These are phyloP conservation scores for Podiceps cristatus DNA, from an alignment of 2,113 vertebrate species.

Conservation along the genomic window DNA sequence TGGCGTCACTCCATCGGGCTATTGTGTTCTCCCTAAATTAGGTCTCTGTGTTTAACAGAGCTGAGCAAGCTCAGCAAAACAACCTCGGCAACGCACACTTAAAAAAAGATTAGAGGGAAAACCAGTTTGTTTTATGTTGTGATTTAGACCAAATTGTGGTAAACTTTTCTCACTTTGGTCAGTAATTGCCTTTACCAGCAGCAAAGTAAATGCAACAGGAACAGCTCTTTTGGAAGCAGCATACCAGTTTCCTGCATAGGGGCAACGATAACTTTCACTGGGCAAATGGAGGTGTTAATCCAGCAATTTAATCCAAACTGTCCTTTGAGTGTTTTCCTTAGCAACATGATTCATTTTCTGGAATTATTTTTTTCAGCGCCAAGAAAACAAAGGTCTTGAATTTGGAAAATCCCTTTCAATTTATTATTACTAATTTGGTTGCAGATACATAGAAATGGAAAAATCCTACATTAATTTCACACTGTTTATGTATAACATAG, in stretches of 20 bases:
- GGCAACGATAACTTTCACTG: not conserved
- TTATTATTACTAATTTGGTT: not conserved
- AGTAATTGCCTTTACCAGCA: not conserved
- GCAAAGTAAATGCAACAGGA: not conserved
- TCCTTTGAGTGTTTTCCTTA: not conserved
- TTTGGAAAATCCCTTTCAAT: not conserved
- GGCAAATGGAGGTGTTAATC: not conserved
- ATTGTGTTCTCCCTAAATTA: constrained; percentile 21
- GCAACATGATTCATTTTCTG: not conserved
- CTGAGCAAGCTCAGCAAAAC: not conserved
- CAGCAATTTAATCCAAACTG: not conserved
- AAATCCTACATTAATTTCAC: not conserved
- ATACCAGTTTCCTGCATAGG: not conserved
- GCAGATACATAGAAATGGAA: not conserved
- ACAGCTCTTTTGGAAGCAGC: not conserved
- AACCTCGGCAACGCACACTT: not conserved
- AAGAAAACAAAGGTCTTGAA: not conserved
- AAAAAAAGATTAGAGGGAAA: constrained; percentile 24
- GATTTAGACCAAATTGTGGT: not conserved
- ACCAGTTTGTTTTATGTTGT: not conserved
- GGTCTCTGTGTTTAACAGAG: not conserved
- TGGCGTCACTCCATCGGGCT: not conserved
- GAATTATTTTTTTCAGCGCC: not conserved
- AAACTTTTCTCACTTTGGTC: not conserved
- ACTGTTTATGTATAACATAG: not conserved